Evolutionary conservation across 92 coral and sea anemone genomes (phyloP), one percentile per base, ranked within the genome.

Genomic region (Phenganax marumi): DNA sequence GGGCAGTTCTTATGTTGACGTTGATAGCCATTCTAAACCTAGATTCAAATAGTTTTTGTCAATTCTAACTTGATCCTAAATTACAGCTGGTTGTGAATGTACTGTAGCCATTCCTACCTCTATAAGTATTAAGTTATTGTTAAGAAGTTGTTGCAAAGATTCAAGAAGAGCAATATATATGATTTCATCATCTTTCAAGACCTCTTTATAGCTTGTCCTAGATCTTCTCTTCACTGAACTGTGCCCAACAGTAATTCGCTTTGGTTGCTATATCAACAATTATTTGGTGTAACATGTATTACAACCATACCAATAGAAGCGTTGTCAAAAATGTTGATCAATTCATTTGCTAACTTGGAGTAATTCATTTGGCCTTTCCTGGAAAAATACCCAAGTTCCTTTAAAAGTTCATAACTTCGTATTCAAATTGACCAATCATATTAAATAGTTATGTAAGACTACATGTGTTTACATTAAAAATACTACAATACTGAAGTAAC

Each of bases 191-290:
- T 43, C 52, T 70, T 49, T 43, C 9, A 70, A 14, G 22, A 26
- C 52, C 75, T 70, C 54, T 19, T 70, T 70, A 21, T 4, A 70
- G 18, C 52, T 70, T 26, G 75, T 70, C 8, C 75, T 52, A 70
- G 75, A 70, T 70, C 75, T 70, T 26, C 75, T 70, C 52, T 49
- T 43, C 24, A 43, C 54, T 33, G 75, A 3, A 39, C 54, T 17
- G 54, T 70, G 75, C 10, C 75, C 75, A 70, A 70, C 52, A 26
- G 51, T 70, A 14, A 70, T 70, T 12, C 75, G 75, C 24, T 43
- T 10, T 2, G 75, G 75, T 70, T 43, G 75, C 75, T 70, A 70
- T 12, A 70, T n/a, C n/a, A n/a, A n/a, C n/a, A n/a, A n/a, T n/a
- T n/a, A n/a, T n/a, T n/a, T n/a, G n/a, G n/a, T n/a, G n/a, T n/a